These are phyloP conservation scores for Psylliodes chrysocephalus DNA, from an alignment of 2,888 invertebrate genomes.

Conservation along the genomic window DNA sequence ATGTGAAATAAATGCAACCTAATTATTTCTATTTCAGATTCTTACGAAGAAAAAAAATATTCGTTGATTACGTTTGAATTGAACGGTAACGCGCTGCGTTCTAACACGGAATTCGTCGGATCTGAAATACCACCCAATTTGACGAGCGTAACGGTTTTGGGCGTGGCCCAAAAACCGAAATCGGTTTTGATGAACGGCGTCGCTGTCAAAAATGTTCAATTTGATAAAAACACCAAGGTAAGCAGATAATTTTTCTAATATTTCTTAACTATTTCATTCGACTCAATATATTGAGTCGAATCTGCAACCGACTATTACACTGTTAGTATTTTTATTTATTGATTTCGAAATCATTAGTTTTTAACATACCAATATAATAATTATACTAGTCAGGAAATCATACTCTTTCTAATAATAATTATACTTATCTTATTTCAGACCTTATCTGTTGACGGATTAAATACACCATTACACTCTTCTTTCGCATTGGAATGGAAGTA, in stretches of 20 bases:
- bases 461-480: slow-evolving; percentile 55
- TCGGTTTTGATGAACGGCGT: slow-evolving; percentile 58
- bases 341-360: too few relatives aligned
- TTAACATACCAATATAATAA: too few relatives aligned
- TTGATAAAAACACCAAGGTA: slow-evolving; percentile 60
- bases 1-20: too few relatives aligned
- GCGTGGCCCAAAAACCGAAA: slow-evolving; percentile 55
- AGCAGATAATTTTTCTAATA: slow-evolving; percentile 2
- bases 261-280: too few relatives aligned
- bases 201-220: slow-evolving; percentile 54
- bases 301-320: too few relatives aligned
- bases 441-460: slow-evolving; percentile 56
- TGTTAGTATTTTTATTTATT: too few relatives aligned
- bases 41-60: slow-evolving; percentile 70
- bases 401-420: too few relatives aligned
- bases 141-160: slow-evolving; percentile 57
- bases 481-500: slow-evolving; percentile 58
- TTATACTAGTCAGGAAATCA: too few relatives aligned
- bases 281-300: too few relatives aligned
- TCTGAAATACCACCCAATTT: slow-evolving; percentile 60
- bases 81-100: slow-evolving; percentile 52
- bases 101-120: slow-evolving; percentile 55
- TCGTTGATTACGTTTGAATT: slow-evolving; percentile 67
- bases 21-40: slow-evolving; percentile 63
- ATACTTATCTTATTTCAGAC: too few relatives aligned